These are phyloP conservation scores for Nasalis larvatus DNA, from an alignment of 2,113 vertebrate species.

Conservation along the genomic window DNA sequence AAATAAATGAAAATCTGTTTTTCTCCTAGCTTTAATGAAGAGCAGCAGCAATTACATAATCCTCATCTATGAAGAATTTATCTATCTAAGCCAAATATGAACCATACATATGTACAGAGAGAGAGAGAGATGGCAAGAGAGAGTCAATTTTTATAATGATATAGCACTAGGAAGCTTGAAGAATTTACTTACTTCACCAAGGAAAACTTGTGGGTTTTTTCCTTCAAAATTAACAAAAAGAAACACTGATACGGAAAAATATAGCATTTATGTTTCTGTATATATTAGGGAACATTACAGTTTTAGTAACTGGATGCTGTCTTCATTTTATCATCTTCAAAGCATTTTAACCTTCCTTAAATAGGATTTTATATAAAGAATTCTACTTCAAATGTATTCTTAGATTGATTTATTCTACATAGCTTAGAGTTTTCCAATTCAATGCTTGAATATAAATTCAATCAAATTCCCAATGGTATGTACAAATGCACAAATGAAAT, in stretches of 20 bases:
- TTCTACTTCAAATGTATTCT: neutral
- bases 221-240: neutral
- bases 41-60: neutral
- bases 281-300: neutral
- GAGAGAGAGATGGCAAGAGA: neutral
- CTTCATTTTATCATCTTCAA: neutral
- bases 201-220: neutral
- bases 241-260: neutral
- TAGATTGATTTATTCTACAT: neutral
- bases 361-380: neutral
- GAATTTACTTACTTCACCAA: neutral
- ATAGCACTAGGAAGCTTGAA: neutral
- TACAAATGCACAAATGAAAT: neutral
- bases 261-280: neutral
- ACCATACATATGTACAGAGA: neutral
- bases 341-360: neutral
- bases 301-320: neutral
- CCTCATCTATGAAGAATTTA: neutral
- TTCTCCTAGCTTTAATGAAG: conserved; percentile 19
- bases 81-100: neutral
- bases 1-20: neutral
- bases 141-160: neutral
- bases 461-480: neutral
- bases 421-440: neutral
- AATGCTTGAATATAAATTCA: neutral